Percentiles rank a stretch among this genome's conserved stretches.
Conservation (phyloP, 2,797 vertebrate genomes). For the Molothrus ater region DNA sequence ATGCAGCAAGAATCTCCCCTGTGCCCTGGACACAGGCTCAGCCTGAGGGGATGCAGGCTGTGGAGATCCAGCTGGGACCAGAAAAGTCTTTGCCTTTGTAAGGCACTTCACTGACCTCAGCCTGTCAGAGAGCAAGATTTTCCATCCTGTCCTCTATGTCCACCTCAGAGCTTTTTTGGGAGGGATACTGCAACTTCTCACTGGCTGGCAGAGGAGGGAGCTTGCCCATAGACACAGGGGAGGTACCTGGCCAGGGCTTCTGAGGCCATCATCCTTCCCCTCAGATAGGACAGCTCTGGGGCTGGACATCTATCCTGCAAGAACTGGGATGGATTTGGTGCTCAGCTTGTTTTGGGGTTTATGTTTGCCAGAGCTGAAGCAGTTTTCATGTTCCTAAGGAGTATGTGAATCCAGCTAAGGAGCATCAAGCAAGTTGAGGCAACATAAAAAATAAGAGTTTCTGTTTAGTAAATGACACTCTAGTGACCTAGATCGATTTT, state of each 20-base stretch:
- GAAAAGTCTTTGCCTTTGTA: neutral
- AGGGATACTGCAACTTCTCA: neutral
- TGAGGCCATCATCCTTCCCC: neutral
- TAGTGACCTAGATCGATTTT: neutral
- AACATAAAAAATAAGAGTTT: neutral
- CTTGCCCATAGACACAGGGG: neutral
- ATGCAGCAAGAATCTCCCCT: neutral
- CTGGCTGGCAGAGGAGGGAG: neutral
- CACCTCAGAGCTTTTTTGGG: neutral
- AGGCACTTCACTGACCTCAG: neutral
- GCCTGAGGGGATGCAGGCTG: neutral
- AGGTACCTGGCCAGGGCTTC: neutral
- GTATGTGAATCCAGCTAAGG: neutral
- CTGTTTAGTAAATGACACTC: neutral
- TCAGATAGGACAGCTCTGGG: neutral
- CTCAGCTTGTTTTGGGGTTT: neutral
- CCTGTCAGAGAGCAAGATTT: neutral
- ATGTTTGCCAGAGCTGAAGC: neutral
- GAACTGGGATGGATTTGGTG: neutral
- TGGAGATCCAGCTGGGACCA: neutral
- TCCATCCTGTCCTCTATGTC: neutral
- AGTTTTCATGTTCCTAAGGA: neutral
- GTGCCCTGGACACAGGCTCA: neutral
- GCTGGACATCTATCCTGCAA: neutral
- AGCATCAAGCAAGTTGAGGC: neutral